phyloP scores from a whole-genome alignment of 2,797 vertebrate genomes.

The Selene dorsalis region DNA sequence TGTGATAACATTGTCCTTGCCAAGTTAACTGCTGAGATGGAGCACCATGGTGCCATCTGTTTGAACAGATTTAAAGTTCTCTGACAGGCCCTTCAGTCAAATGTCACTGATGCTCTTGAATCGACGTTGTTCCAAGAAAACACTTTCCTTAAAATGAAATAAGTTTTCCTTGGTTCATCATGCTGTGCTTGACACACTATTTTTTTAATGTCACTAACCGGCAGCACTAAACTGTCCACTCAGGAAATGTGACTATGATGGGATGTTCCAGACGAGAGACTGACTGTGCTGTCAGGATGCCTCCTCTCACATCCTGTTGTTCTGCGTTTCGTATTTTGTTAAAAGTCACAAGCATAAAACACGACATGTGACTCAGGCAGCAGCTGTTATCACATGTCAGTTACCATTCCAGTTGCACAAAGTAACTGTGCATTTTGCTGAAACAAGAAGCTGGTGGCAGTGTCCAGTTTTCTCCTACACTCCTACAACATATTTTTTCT shows the following conservation, averaged over 20 bases:
- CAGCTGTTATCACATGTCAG: background rate
- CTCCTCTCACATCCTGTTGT: conserved; percentile 48
- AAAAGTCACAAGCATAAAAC: background rate
- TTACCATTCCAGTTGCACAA: background rate
- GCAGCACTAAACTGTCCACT: conserved; percentile 37
- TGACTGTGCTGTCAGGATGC: conserved; percentile 9
- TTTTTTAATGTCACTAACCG: background rate
- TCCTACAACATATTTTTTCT: no score
- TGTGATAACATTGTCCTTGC: background rate
- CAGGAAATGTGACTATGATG: conserved; percentile 53
- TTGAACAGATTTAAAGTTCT: background rate
- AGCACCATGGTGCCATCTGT: background rate
- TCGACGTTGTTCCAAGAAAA: background rate
- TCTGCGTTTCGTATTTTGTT: background rate
- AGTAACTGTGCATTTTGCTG: background rate
- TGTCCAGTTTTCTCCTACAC: no score
- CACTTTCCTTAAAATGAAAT: background rate
- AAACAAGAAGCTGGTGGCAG: background rate
- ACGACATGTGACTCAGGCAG: background rate
- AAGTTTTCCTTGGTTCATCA: background rate
- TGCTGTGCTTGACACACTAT: conserved; percentile 1
- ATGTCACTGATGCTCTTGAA: background rate
- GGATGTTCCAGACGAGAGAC: conserved; percentile 37
- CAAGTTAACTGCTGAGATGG: background rate
- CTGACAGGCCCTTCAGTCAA: background rate